Percentiles rank a stretch among this genome's conserved stretches.
phyloP scores from a whole-genome alignment of 2,888 invertebrate genomes.

The Macaria liturata region DNA sequence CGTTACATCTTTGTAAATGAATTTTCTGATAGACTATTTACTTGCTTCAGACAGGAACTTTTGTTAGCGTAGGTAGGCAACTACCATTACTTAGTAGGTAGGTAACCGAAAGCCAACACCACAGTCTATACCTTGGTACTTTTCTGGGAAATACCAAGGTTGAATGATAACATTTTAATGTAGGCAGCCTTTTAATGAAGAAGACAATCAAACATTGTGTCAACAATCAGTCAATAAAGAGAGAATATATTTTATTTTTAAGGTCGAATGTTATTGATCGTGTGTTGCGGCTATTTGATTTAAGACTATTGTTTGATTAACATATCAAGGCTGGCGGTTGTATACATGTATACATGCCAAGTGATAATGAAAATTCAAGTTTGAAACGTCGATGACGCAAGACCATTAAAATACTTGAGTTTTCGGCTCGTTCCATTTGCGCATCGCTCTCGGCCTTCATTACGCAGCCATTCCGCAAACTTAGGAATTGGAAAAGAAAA shows the following conservation, averaged over 20 bases:
- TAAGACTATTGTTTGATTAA: constrained; percentile 81
- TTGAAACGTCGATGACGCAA: constrained; percentile 81
- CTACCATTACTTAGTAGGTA: no score
- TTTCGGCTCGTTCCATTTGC: constrained; percentile 81
- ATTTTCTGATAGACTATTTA: neutral
- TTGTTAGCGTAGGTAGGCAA: no score
- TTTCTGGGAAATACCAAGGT: constrained; percentile 20
- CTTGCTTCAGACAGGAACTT: no score
- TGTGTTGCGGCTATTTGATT: constrained; percentile 75
- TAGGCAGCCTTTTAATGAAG: constrained; percentile 33
- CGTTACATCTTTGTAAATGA: constrained; percentile 29
- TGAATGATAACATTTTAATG: constrained; percentile 14
- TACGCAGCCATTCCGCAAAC: constrained; percentile 81
- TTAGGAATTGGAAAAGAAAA: constrained; percentile 80
- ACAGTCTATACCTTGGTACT: neutral
- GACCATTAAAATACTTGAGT: constrained; percentile 78
- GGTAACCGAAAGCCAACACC: no score
- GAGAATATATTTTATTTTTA: constrained; percentile 64
- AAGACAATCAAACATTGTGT: constrained; percentile 48
- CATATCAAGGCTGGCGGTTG: constrained; percentile 80
- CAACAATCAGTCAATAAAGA: constrained; percentile 52
- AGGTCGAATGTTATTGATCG: constrained; percentile 72
- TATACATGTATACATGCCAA: constrained; percentile 78
- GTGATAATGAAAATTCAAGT: constrained; percentile 84
- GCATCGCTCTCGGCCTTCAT: constrained; percentile 78